phyloP scores from a whole-genome alignment of 35 echinoderm and acorn worm species.

The Apostichopus parvimensis region DNA sequence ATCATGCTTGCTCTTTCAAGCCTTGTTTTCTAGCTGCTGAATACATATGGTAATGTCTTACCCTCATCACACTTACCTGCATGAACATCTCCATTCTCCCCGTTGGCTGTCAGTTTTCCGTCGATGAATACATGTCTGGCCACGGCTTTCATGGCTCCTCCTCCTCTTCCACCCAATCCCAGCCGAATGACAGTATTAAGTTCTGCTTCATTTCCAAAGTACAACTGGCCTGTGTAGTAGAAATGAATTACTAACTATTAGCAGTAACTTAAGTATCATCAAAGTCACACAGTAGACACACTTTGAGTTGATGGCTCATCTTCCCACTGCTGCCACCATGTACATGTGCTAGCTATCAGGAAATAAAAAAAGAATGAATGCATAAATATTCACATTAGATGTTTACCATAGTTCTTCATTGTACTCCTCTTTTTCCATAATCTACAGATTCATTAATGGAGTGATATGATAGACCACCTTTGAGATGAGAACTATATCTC shows the following conservation, averaged over 20 bases:
- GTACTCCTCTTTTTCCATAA: neutral
- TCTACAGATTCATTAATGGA: neutral
- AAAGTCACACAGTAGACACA: too few species aligned
- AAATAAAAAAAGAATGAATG: neutral
- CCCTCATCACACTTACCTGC: constrained; percentile 47
- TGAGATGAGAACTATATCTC: neutral
- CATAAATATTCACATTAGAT: neutral
- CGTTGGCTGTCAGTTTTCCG: constrained; percentile 77
- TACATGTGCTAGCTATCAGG: neutral
- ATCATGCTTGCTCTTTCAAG: too few species aligned
- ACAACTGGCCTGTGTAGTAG: constrained; percentile 64
- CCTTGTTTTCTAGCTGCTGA: too few species aligned
- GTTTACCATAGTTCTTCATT: neutral
- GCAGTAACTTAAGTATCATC: neutral
- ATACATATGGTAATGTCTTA: neutral
- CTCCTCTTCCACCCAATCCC: constrained; percentile 78
- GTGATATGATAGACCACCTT: neutral
- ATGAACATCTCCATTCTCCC: constrained; percentile 57
- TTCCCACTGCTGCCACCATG: too few species aligned
- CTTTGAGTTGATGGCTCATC: too few species aligned
- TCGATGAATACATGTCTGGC: constrained; percentile 84
- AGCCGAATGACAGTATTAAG: constrained; percentile 52
- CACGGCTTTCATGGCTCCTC: constrained; percentile 65
- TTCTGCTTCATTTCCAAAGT: constrained; percentile 73
- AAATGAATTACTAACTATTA: neutral